Base-by-base conservation (phyloP, 2,888 invertebrate species). In the Nysson spinosus region DNA sequence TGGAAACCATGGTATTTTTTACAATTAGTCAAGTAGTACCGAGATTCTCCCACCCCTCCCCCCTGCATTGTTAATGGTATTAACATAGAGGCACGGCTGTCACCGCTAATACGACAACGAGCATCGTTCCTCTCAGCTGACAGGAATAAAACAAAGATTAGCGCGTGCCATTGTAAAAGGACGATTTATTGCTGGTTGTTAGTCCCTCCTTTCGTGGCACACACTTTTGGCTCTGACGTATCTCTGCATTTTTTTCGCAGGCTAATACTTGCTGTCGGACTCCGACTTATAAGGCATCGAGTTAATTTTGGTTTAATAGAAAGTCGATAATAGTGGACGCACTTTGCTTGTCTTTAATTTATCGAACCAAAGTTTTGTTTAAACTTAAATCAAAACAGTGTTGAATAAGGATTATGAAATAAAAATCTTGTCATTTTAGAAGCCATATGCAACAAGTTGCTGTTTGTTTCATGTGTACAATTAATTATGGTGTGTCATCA, bases 101-200 rank as follows among this genome's bases (percentile, higher is more conserved):
- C n/a, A n/a, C n/a, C n/a, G n/a, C n/a, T n/a, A n/a, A n/a, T n/a
- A 30, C 16, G 40, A 24, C 24, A 9, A 24, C 1, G n/a, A n/a
- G 3, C 7, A n/a, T 22, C 9, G 11, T n/a, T 20, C 9, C 9
- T 22, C 34, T 46, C 32, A 22, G 5, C 28, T 14, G 11, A 9
- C 17, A 4, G 14, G 12, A 26, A 37, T 26, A 12, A 26, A n/a
- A 43, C 16, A 28, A 17, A 43, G 43, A 43, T 28, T 28, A 43
- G 43, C 19, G 20, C 35, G 19, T 40, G 39, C 44, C 9, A 11
- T 28, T 16, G 17, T 28, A 28, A 11, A 39, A 50, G n/a, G 19
- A 56, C 34, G 47, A 55, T 46, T 47, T 32, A 39, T 39, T 14
- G 30, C 14, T n/a, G 20, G 16, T 44, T 11, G 5, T 9, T 4